Conservation (phyloP, 2,888 invertebrate species). For the Ichneumoninae sp. region DNA sequence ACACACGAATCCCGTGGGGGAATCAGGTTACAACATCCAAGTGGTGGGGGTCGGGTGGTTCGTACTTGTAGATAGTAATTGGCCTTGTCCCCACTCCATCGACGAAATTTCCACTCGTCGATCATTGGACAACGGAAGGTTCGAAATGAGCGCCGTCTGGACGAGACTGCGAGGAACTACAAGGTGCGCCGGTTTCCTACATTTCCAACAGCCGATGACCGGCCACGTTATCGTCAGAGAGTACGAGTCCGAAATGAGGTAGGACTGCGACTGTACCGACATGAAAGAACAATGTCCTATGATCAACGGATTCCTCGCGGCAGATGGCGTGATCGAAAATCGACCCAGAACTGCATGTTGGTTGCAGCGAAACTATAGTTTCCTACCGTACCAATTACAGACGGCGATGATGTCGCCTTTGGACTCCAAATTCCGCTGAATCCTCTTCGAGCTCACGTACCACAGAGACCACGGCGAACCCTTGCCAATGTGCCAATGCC, state of each 20-base stretch:
- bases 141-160: constrained; percentile 32
- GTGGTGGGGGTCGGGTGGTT: constrained; percentile 19
- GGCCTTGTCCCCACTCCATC: constrained; percentile 43
- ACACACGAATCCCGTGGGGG: constrained; percentile 24
- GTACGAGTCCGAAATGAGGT: background rate
- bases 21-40: constrained; percentile 7
- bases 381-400: constrained; percentile 37
- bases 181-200: background rate
- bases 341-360: background rate
- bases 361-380: constrained; percentile 4
- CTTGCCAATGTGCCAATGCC: constrained; percentile 4
- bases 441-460: constrained; percentile 2
- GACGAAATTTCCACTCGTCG: constrained; percentile 1
- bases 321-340: background rate
- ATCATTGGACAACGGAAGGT: constrained; percentile 37
- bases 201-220: constrained; percentile 7
- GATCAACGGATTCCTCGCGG: background rate
- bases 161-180: background rate
- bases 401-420: constrained; percentile 23
- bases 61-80: constrained; percentile 27
- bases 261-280: background rate
- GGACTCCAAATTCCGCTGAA: background rate
- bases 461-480: background rate
- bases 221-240: background rate
- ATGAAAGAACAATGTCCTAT: background rate